phyloP scores from a whole-genome alignment of 2,797 vertebrate species.

The Pempheris klunzingeri region DNA sequence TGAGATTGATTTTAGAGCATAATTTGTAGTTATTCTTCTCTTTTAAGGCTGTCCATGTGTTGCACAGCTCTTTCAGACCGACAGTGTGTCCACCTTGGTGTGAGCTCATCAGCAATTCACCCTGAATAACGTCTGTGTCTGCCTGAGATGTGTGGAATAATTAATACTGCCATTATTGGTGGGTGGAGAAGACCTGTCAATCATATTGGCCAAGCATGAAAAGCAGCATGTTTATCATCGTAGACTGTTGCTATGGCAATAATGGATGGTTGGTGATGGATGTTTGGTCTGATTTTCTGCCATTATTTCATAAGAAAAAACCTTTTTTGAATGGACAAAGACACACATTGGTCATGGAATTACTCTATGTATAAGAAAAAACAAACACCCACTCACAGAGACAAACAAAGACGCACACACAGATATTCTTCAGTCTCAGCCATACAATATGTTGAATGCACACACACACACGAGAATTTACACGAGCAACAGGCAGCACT shows the following conservation, averaged over 20 bases:
- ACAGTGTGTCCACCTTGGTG: conserved; percentile 44
- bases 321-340: conserved; percentile 42
- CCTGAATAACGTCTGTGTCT: conserved; percentile 71
- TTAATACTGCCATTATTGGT: conserved; percentile 82
- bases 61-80: conserved; percentile 21
- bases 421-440: conserved; percentile 14
- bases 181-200: conserved; percentile 77
- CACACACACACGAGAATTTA: conserved; percentile 28
- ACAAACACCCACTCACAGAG: conserved; percentile 10
- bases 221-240: conserved; percentile 73
- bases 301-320: conserved; percentile 47
- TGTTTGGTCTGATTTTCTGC: conserved; percentile 55
- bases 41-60: conserved; percentile 37
- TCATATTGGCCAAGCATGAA: conserved; percentile 77
- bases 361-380: neutral
- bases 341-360: conserved; percentile 24
- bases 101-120: conserved; percentile 74
- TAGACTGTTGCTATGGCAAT: conserved; percentile 77
- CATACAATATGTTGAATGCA: conserved; percentile 22
- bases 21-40: conserved; percentile 4
- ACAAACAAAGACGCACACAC: conserved; percentile 22
- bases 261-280: conserved; percentile 46
- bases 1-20: conserved; percentile 17
- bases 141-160: conserved; percentile 77
- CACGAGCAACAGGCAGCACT: conserved; percentile 63